Evolutionary conservation across 2,113 vertebrate genomes (phyloP), one percentile per base, ranked within the genome.

Genomic region (Corythaixoides concolor): DNA sequence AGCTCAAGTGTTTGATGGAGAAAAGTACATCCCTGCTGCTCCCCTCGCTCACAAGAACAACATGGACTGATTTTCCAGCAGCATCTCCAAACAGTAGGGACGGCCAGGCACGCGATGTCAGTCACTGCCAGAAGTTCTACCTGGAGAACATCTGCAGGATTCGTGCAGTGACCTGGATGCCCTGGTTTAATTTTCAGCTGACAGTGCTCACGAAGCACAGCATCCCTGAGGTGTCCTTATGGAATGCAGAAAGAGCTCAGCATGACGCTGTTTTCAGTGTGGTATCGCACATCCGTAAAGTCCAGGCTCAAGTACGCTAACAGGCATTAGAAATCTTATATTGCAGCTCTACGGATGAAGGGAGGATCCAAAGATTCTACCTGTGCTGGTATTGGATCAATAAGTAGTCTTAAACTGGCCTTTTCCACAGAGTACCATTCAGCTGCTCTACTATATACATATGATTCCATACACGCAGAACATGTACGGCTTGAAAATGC

Each of bases 221-320:
- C 52, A 82, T 35, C 58, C 81, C 81, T 5, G 18, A 47, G 56
- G 66, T 33, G 50, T 64, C 58, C 41, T 47, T 30, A 18, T 5
- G 23, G 17, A 39, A 68, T 16, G 56, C 84, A 64, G 35, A 5
- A 72, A 39, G n/a, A 75, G 77, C 53, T 91, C 80, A 50, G 69
- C 32, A 9, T 32, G 8, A 30, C 24, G 18, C 64, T 3, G 18
- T 3, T 67, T 20, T n/a, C 81, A 80, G 5, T 14, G 32, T 2
- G 2, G 47, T 39, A 28, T 0, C 5, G 17, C 1, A 4, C 21
- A 70, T 23, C 53, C 28, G 0, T 12, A 67, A 67, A 64, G 6
- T 21, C 47, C 12, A 32, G 35, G 35, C 11, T 52, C 59, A 82
- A 37, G 27, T 12, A 59, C 47, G 41, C 66, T 8, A 70, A 37